Base-by-base conservation (phyloP, 2,888 invertebrate species). In the Athalia rosae region DNA sequence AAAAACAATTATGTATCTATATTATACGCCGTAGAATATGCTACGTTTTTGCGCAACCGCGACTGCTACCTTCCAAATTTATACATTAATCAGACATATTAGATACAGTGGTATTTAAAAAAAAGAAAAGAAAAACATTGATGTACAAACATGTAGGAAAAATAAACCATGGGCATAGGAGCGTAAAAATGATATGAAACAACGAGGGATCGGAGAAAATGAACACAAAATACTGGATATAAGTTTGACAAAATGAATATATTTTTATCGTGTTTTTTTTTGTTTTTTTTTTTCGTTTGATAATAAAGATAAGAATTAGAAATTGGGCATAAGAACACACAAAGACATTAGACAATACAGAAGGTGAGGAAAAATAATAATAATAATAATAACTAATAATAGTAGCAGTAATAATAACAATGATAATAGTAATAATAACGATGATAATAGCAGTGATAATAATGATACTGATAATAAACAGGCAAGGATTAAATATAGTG, bases 241-340 rank as follows among this genome's bases (percentile, higher is more conserved):
- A 85, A 84, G 83, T 88, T 87, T 83, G 78, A 84, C 83, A 84
- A 82, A 85, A 81, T 77, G 80, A 81, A 81, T 84, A 83, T 83
- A 83, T 84, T 81, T 84, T 80, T 84, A 74, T 61, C 50, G 69
- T 80, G 79, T 80, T 78, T 83, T 76, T 9, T 80, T 69, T 73
- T 53, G 78, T 81, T 80, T 80, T 82, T 76, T 73, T 76, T 59
- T 69, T 77, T 76, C 64, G 28, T 28, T 63, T 78, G 79, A 81
- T 77, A 78, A 76, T 80, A 77, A 80, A 78, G 79, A 77, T 63
- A 73, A 64, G 71, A 74, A 77, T 79, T 63, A 80, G 79, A 79
- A 78, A 80, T 58, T 79, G 67, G 76, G 79, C 76, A 78, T 77
- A 77, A 78, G 73, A 76, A 80, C 79, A 77, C 79, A 77, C 78